phyloP scores from a whole-genome alignment of 1,140 invertebrate species.

The Conopomorpha cramerella region DNA sequence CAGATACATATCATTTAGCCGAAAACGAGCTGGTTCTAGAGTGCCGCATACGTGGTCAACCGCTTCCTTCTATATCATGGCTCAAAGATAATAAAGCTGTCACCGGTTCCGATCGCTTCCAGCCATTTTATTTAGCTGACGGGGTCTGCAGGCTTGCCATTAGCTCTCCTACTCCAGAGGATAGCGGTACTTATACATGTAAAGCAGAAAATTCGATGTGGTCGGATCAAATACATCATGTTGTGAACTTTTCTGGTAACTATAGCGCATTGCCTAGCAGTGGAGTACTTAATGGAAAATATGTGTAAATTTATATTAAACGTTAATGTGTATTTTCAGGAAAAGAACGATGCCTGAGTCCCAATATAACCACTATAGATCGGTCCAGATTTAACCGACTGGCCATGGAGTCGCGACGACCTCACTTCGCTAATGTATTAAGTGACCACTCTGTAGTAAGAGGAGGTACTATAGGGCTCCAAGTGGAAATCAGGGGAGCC shows the following conservation, averaged over 20 bases:
- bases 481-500: constrained; percentile 75
- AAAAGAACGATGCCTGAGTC: constrained; percentile 44
- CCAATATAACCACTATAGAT: constrained; percentile 33
- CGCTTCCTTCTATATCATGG: constrained; percentile 75
- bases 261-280: neutral
- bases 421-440: constrained; percentile 71
- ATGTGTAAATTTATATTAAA: neutral
- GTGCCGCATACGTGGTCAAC: constrained; percentile 74
- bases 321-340: constrained; percentile 20
- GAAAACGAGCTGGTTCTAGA: constrained; percentile 78
- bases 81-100: constrained; percentile 69
- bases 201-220: constrained; percentile 72
- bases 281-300: neutral
- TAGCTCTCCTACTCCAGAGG: constrained; percentile 64
- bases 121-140: constrained; percentile 68
- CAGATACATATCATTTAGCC: constrained; percentile 70
- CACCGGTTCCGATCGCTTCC: constrained; percentile 62
- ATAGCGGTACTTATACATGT: constrained; percentile 77
- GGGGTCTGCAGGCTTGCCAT: constrained; percentile 75
- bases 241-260: constrained; percentile 72
- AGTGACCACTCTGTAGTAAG: constrained; percentile 74
- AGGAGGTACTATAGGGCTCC: constrained; percentile 81
- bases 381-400: constrained; percentile 34
- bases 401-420: constrained; percentile 61
- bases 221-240: constrained; percentile 74